Evolutionary conservation across 2,888 invertebrate genomes (phyloP).

Genomic region (Dexiosoma caninum): DNA sequence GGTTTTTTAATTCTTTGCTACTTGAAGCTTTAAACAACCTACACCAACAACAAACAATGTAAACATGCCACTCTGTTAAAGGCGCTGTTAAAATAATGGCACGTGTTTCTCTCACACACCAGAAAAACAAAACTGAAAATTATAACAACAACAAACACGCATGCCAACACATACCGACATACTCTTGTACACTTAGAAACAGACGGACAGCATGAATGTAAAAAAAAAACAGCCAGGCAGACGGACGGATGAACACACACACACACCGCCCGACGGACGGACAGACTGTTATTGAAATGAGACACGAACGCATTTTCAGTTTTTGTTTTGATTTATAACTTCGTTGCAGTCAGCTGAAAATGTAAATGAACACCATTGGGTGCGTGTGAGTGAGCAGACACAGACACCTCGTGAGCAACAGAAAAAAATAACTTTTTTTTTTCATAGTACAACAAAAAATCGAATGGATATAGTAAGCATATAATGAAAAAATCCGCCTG

Average conservation of each 20-base stretch:
- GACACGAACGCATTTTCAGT: conserved; percentile 40
- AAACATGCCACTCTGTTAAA: conserved; percentile 60
- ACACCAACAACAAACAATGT: conserved; percentile 67
- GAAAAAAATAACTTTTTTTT: too few relatives aligned
- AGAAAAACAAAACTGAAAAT: conserved; percentile 4
- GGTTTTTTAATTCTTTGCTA: background rate
- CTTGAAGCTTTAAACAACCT: conserved; percentile 45
- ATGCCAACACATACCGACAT: background rate
- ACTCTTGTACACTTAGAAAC: conserved; percentile 7
- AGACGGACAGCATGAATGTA: too few relatives aligned
- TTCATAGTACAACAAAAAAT: background rate
- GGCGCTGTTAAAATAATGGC: conserved; percentile 60
- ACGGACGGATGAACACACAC: background rate
- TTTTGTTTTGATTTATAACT: conserved; percentile 61
- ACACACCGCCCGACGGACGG: background rate
- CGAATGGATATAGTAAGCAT: conserved; percentile 8
- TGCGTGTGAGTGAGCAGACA: background rate
- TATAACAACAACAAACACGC: conserved; percentile 15
- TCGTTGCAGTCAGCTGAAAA: conserved; percentile 58
- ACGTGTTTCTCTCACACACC: conserved; percentile 63
- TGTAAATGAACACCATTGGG: conserved; percentile 3
- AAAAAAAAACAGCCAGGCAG: background rate
- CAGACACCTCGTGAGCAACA: background rate
- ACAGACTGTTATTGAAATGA: conserved; percentile 11
- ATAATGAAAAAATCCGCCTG: conserved; percentile 3